These are phyloP conservation scores for Conger conger DNA, from an alignment of 2,113 vertebrate genomes.

Conservation along the genomic window DNA sequence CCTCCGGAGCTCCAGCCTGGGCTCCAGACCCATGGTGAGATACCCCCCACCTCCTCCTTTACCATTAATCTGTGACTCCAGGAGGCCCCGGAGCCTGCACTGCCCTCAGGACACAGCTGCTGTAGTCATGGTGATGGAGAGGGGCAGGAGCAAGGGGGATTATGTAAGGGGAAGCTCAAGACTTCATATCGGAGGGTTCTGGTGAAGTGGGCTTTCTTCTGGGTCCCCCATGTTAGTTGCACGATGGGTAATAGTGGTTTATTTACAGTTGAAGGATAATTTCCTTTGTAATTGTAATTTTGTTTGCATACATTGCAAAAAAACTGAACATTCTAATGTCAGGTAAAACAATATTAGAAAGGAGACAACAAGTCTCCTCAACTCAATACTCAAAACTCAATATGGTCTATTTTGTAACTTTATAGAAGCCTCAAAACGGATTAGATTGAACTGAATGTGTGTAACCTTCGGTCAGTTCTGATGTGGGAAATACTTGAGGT, in stretches of 20 bases:
- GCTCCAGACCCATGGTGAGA: slow-evolving; percentile 84
- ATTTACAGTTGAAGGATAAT: background rate
- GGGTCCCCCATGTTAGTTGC: background rate
- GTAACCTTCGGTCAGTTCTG: background rate
- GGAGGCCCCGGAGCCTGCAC: background rate
- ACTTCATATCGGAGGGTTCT: background rate
- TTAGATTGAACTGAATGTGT: background rate
- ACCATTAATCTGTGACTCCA: background rate
- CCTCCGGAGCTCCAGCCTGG: slow-evolving; percentile 84
- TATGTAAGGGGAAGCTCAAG: background rate
- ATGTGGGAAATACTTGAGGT: background rate
- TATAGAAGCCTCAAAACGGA: background rate
- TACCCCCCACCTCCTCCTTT: background rate
- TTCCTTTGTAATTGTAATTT: background rate
- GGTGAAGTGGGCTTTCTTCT: background rate
- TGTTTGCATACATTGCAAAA: background rate
- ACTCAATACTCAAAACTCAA: too few species aligned
- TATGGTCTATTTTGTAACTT: background rate
- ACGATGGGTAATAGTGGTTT: background rate
- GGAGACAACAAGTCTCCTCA: background rate
- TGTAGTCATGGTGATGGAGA: background rate
- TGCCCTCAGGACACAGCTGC: background rate
- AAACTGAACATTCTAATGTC: background rate
- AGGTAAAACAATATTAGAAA: background rate
- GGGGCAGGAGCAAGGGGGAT: background rate